phyloP scores from a whole-genome alignment of 2,113 vertebrate genomes.

The Lichenostomus cassidix region DNA sequence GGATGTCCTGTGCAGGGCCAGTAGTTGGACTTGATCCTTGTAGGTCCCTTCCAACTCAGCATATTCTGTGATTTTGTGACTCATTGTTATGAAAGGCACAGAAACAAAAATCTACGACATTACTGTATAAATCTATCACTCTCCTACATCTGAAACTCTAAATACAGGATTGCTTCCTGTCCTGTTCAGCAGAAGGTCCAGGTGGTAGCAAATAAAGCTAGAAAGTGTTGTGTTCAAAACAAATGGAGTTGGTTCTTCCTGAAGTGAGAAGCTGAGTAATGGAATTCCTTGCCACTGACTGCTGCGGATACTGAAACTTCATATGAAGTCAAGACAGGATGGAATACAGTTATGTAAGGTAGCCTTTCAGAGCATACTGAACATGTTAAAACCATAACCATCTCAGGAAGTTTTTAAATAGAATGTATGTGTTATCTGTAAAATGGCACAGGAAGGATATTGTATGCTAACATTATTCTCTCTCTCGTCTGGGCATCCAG shows the following conservation, averaged over 20 bases:
- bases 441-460: neutral
- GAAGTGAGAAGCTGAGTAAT: neutral
- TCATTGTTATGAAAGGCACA: neutral
- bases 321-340: neutral
- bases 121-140: neutral
- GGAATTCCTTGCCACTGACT: neutral
- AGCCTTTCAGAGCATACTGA: neutral
- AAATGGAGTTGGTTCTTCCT: neutral
- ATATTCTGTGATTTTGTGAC: neutral
- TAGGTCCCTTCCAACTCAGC: neutral
- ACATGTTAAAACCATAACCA: neutral
- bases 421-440: neutral
- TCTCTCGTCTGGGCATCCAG: neutral
- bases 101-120: neutral
- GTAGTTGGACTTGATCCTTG: neutral
- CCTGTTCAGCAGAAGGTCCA: neutral
- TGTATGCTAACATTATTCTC: neutral
- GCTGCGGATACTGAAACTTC: neutral
- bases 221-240: neutral
- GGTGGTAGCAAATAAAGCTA: neutral
- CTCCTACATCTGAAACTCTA: neutral
- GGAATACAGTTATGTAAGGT: neutral
- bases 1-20: neutral
- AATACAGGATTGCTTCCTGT: neutral
- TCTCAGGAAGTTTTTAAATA: neutral